Percentiles rank a stretch among this genome's conserved stretches.
phyloP scores from a whole-genome alignment of 2,888 invertebrate species.

The Chelonus formosanus region DNA sequence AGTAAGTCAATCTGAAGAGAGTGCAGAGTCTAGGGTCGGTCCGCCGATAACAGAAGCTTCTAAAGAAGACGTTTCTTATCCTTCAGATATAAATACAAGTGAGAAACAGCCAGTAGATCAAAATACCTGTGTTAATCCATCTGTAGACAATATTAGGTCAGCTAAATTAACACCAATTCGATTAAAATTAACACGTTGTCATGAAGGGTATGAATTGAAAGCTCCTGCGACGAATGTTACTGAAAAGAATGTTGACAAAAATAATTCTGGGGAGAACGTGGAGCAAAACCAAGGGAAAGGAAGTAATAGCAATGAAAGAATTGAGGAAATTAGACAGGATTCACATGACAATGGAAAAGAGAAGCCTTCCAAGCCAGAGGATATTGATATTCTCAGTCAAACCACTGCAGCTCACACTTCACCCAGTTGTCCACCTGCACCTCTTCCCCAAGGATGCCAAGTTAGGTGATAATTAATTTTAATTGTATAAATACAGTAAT shows the following conservation, averaged over 20 bases:
- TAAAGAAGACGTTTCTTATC: conserved; percentile 43
- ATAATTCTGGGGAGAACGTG: conserved; percentile 15
- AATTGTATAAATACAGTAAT: conserved; percentile 60
- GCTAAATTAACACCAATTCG: conserved; percentile 81
- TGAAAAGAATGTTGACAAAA: conserved; percentile 38
- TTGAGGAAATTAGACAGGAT: conserved; percentile 39
- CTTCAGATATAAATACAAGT: conserved; percentile 53
- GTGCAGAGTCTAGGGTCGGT: conserved; percentile 48
- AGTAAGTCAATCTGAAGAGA: conserved; percentile 33
- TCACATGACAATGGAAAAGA: conserved; percentile 45
- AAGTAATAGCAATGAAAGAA: conserved; percentile 37
- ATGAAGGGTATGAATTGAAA: conserved; percentile 74
- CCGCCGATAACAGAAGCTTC: conserved; percentile 45
- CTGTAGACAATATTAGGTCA: conserved; percentile 70
- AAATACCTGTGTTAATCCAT: conserved; percentile 54
- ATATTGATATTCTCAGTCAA: conserved; percentile 43
- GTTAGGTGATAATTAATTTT: conserved; percentile 86
- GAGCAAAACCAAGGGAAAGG: neutral
- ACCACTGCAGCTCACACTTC: conserved; percentile 47
- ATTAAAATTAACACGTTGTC: conserved; percentile 83
- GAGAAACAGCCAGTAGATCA: conserved; percentile 36
- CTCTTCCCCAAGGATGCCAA: conserved; percentile 83
- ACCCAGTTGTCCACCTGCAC: conserved; percentile 67
- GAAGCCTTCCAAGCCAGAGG: conserved; percentile 50
- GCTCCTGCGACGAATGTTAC: conserved; percentile 51